Conservation (phyloP, 2,888 invertebrate species). For the Tenodera sinensis region DNA sequence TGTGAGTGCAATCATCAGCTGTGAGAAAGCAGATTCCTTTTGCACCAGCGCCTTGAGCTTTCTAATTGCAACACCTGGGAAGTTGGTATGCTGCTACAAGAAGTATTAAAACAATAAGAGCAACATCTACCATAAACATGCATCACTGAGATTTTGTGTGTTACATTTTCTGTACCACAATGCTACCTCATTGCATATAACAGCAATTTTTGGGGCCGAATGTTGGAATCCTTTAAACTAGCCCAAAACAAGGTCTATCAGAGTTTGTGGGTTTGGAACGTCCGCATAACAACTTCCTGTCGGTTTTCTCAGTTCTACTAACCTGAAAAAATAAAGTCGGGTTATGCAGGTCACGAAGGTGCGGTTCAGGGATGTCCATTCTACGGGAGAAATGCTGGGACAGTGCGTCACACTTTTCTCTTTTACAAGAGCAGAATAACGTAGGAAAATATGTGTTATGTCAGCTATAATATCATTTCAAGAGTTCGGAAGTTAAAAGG, state of each 20-base stretch:
- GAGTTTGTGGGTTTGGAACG: background rate
- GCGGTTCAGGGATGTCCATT: constrained; percentile 3
- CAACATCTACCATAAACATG: too few species aligned
- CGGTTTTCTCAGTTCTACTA: constrained; percentile 13
- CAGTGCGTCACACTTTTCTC: background rate
- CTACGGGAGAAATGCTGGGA: background rate
- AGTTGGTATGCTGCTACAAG: too few species aligned
- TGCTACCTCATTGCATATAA: background rate
- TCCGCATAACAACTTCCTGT: background rate
- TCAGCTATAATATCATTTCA: too few species aligned
- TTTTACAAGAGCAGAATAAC: background rate
- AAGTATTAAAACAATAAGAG: too few species aligned
- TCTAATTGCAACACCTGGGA: too few species aligned
- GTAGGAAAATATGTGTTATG: too few species aligned
- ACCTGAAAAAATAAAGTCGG: constrained; percentile 3
- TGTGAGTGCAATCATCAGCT: too few species aligned
- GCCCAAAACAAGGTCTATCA: background rate
- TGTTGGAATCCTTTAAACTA: background rate
- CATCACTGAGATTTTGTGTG: background rate
- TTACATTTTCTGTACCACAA: background rate
- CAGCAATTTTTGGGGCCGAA: background rate
- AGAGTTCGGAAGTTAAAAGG: too few species aligned
- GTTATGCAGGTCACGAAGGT: constrained; percentile 12
- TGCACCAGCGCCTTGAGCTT: too few species aligned
- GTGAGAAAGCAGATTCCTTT: too few species aligned